phyloP scores from a whole-genome alignment of 2,888 invertebrate genomes.

The Stegophylla sp. region DNA sequence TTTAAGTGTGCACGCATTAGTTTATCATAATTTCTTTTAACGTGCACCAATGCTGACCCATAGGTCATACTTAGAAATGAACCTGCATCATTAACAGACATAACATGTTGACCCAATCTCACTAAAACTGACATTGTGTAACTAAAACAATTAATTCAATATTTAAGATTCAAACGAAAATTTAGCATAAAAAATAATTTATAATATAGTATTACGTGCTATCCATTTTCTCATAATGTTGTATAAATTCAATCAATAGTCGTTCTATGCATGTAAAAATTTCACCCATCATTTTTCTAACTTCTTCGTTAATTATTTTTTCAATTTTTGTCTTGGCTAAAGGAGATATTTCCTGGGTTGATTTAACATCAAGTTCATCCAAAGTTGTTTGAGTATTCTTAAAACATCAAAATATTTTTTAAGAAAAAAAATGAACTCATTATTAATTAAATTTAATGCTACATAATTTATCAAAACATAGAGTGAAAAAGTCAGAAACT shows the following conservation, averaged over 20 bases:
- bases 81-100: conserved; percentile 85
- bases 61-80: conserved; percentile 88
- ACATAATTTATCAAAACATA: too few species aligned
- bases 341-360: conserved; percentile 62
- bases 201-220: conserved; percentile 83
- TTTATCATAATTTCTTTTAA: conserved; percentile 89
- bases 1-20: conserved; percentile 85
- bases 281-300: conserved; percentile 84
- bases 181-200: conserved; percentile 63
- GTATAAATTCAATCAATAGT: conserved; percentile 84
- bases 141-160: conserved; percentile 67
- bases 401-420: conserved; percentile 60
- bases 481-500: too few species aligned
- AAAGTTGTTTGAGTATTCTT: conserved; percentile 70
- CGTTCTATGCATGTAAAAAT: conserved; percentile 87
- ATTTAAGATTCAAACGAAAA: conserved; percentile 9
- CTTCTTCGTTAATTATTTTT: conserved; percentile 78
- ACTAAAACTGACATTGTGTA: conserved; percentile 94
- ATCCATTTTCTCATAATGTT: conserved; percentile 85
- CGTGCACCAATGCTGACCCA: conserved; percentile 83
- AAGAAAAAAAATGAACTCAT: neutral
- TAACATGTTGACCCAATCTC: conserved; percentile 88
- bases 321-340: conserved; percentile 69
- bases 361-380: conserved; percentile 66
- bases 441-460: conserved; percentile 3